These are phyloP conservation scores for Siniperca obscura DNA, from an alignment of 2,797 vertebrate genomes.

Conservation along the genomic window DNA sequence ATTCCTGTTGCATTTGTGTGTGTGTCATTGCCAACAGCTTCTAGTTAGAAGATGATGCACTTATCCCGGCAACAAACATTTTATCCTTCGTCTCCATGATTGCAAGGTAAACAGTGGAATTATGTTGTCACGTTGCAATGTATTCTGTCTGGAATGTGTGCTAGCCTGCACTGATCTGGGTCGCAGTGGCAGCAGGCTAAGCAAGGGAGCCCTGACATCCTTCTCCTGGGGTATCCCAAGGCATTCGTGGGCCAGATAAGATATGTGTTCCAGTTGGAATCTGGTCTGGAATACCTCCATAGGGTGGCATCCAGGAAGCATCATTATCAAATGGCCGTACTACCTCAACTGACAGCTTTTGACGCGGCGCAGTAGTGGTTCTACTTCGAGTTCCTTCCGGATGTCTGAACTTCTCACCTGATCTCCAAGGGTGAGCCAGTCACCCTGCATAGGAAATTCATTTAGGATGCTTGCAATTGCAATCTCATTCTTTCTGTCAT, in stretches of 20 bases:
- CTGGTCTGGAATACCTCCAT: neutral
- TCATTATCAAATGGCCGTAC: neutral
- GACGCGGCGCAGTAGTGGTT: neutral
- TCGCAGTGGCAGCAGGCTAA: neutral
- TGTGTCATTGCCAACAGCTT: neutral
- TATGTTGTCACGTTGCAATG: neutral
- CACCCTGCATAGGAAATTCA: neutral
- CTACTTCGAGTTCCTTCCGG: neutral
- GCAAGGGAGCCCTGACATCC: neutral
- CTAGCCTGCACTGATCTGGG: neutral
- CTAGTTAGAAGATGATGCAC: neutral
- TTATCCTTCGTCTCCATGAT: neutral
- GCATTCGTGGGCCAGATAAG: neutral
- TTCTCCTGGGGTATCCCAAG: neutral
- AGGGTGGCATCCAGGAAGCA: neutral
- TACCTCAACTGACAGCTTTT: neutral
- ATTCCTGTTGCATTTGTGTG: neutral
- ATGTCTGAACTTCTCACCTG: neutral
- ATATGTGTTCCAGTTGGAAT: neutral
- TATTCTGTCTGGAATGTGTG: neutral
- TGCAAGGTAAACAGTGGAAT: neutral
- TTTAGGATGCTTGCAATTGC: no score
- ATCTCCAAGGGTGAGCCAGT: neutral
- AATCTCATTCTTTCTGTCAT: neutral
- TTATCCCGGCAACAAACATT: neutral